Base-by-base conservation (phyloP, 2,888 invertebrate genomes). In the Dynastes tityus region DNA sequence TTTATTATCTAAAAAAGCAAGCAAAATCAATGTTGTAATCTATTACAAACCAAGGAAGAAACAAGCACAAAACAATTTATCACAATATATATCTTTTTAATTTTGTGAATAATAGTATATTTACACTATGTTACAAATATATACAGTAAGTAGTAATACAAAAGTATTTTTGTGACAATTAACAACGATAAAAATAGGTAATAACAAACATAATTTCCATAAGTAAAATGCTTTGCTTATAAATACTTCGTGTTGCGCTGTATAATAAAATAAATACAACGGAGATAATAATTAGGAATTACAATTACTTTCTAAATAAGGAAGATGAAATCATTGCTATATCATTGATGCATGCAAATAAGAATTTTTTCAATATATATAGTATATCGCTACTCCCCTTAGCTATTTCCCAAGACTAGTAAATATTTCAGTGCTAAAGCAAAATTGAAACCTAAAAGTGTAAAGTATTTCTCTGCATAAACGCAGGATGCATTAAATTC, bases 81-180 rank as follows among this genome's bases (percentile, higher is more conserved):
- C 11, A 63, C 3, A 63, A 13, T 22, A 63, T 6, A 22, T 65
- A 76, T 74, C 49, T 76, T 58, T 68, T 13, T 58, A n/a, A 68
- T 68, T 51, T 40, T 68, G 16, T 74, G 61, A 22, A 58, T 70
- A 40, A 58, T 71, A 45, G 61, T 63, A 61, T 74, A 74, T 74
- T 74, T 74, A 74, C 73, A 74, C n/a, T 74, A 74, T 61, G 27
- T 74, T 74, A 74, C 73, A 74, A 40, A 16, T 74, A 74, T 74
- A 45, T 74, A 74, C 73, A 74, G 49, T 74, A 45, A 74, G 49
- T 74, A 45, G n/a, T 45, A 11, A 58, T 58, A 58, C 45, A 73
- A 74, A 74, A 74, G 61, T 74, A 74, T 61, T 61, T 49, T n/a
- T 22, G 8, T 13, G 37, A 61, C n/a, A 22, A 55, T 61, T 74